phyloP scores from a whole-genome alignment of 1,140 invertebrate genomes.

The Drosophila orena region DNA sequence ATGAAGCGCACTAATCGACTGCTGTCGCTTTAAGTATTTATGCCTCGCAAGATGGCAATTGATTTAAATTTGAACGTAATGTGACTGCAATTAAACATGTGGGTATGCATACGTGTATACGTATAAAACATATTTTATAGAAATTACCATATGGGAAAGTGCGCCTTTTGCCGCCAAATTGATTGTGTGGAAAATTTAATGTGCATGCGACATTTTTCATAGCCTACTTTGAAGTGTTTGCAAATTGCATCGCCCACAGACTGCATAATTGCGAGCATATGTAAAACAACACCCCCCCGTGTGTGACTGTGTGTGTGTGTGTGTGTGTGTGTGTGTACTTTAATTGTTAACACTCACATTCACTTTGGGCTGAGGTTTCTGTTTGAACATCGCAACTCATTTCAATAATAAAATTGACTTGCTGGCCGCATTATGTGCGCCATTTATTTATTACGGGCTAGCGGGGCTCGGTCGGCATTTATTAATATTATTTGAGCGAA shows the following conservation, averaged over 20 bases:
- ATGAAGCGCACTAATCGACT: conserved; percentile 77
- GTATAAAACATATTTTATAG: conserved; percentile 64
- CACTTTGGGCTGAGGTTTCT: conserved; percentile 38
- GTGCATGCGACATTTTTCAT: conserved; percentile 65
- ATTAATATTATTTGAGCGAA: conserved; percentile 73
- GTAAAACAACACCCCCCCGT: conserved; percentile 40
- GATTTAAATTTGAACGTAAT: conserved; percentile 56
- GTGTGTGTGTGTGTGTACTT: conserved; percentile 33
- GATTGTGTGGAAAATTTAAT: conserved; percentile 81
- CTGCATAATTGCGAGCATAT: conserved; percentile 64
- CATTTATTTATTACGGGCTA: conserved; percentile 64
- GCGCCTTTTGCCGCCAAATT: conserved; percentile 54
- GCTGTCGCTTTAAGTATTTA: conserved; percentile 47
- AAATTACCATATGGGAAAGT: conserved; percentile 57
- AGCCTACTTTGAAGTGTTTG: conserved; percentile 78
- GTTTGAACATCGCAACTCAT: conserved; percentile 64
- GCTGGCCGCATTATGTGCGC: conserved; percentile 68
- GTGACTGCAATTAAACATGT: conserved; percentile 56
- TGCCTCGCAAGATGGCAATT: conserved; percentile 11
- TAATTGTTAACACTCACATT: conserved; percentile 61
- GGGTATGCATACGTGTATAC: conserved; percentile 22
- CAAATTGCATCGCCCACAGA: conserved; percentile 59
- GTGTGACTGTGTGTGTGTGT: conserved; percentile 7
- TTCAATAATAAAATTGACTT: conserved; percentile 81
- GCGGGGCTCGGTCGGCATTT: conserved; percentile 26